Evolutionary conservation across 1,140 invertebrate species (phyloP).

Genomic region (Tyrophagus putrescentiae): DNA sequence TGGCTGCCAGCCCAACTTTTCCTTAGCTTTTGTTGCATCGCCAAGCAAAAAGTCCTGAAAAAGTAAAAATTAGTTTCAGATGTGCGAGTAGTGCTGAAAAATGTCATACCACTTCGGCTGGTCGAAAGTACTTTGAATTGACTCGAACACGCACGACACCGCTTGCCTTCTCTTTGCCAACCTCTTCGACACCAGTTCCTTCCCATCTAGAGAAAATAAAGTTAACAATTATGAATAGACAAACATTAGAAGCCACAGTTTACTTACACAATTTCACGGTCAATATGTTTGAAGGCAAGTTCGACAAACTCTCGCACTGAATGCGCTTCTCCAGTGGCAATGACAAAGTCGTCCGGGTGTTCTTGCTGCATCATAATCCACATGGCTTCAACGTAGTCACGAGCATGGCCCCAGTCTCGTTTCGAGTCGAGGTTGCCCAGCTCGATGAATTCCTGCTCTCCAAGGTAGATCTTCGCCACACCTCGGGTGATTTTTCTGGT

Average conservation of each 20-base stretch:
- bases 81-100: background rate
- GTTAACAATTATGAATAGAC: background rate
- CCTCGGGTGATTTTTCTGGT: constrained; percentile 94
- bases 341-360: constrained; percentile 84
- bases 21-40: constrained; percentile 73
- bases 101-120: constrained; percentile 87
- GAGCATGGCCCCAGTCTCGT: constrained; percentile 98
- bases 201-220: constrained; percentile 49
- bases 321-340: constrained; percentile 85
- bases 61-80: background rate
- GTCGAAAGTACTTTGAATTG: constrained; percentile 88
- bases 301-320: constrained; percentile 95
- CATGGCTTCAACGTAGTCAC: constrained; percentile 98
- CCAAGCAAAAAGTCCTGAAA: constrained; percentile 72
- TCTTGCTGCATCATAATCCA: constrained; percentile 98
- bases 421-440: constrained; percentile 90
- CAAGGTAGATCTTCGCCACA: constrained; percentile 86
- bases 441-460: constrained; percentile 69
- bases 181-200: constrained; percentile 66
- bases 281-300: constrained; percentile 63
- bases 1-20: constrained; percentile 69
- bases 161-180: constrained; percentile 65
- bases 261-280: constrained; percentile 38
- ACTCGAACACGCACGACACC: constrained; percentile 69
- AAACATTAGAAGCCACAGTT: background rate